phyloP scores from a whole-genome alignment of 1,140 invertebrate species.

The Choristoneura fumiferana region DNA sequence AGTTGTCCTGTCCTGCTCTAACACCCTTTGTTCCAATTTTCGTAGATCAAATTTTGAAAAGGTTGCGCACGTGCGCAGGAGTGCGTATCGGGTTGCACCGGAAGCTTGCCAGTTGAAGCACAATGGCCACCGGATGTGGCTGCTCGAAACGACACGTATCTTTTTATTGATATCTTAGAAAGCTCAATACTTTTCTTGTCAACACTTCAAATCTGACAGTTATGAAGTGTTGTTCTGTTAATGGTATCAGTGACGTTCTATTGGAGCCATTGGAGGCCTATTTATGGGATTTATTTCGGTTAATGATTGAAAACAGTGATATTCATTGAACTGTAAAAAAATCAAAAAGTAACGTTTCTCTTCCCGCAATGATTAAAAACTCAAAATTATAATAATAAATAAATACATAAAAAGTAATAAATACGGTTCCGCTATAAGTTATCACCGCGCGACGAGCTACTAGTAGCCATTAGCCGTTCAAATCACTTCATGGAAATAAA shows the following conservation, averaged over 20 bases:
- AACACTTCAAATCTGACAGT: slow-evolving; percentile 50
- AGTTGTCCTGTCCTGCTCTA: slow-evolving; percentile 35
- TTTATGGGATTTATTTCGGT: no score
- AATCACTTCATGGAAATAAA: slow-evolving; percentile 58
- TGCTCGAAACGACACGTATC: slow-evolving; percentile 74
- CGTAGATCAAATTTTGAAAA: slow-evolving; percentile 68
- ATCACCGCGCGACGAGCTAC: slow-evolving; percentile 9
- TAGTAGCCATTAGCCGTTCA: slow-evolving; percentile 37
- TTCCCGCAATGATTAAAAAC: no score
- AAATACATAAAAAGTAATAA: neutral
- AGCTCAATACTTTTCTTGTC: slow-evolving; percentile 71
- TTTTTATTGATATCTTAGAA: slow-evolving; percentile 76
- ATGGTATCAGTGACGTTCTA: neutral
- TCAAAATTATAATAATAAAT: no score
- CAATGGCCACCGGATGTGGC: slow-evolving; percentile 75
- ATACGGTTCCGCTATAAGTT: neutral
- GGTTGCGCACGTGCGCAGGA: slow-evolving; percentile 75
- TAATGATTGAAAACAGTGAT: no score
- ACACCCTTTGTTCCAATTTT: slow-evolving; percentile 57
- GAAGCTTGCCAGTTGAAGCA: slow-evolving; percentile 62
- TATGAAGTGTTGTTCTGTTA: slow-evolving; percentile 16
- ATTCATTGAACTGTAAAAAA: no score
- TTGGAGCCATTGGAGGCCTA: neutral
- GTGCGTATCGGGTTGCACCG: slow-evolving; percentile 75
- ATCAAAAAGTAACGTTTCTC: no score